Base-by-base conservation (phyloP, 2,888 invertebrate species). In the Xylophagus ater region DNA sequence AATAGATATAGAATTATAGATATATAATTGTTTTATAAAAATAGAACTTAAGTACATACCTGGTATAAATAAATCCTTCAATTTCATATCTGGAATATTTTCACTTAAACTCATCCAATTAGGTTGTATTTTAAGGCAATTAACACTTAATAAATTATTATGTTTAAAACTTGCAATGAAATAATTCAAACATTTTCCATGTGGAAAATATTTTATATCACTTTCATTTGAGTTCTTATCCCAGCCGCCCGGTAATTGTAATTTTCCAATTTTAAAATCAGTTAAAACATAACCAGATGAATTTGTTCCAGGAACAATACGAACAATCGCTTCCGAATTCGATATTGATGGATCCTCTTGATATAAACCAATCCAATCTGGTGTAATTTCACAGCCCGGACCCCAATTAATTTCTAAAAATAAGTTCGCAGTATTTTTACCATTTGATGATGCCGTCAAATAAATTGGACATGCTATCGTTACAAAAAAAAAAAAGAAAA, bases 51-150 rank as follows among this genome's bases (percentile, higher is more conserved):
- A 34, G 12, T 47, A 25, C 36, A 40, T 40, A 58, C 56, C 55
- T 10, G 62, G 63, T 47, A 61, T 54, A 37, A 62, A 62, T 19
- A 65, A 50, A 24, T 51, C 47, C 43, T 58, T 64, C 1, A 64
- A 43, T 5, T 57, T 56, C 46, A 62, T 47, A 20, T 45, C 47
- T 3, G 43, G 47, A 2, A 61, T 50, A 36, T 58, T 52, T 4
- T 43, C 30, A 20, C 53, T 50, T 33, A 84, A 79, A 52, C 73
- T 72, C 85, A 88, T 85, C 88, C 89, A 89, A 17, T 80, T 82
- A 0, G 88, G 87, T 56, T 81, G 78, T 45, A 85, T 82, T 56
- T 78, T 78, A 17, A 89, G 62, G 54, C 88, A 88, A 50, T 79
- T 75, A 2, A 63, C 53, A 36, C 71, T 71, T 29, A 77, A 69